These are phyloP conservation scores for Spinibarbus caldwelli DNA, from an alignment of 2,797 vertebrate species.

Conservation along the genomic window DNA sequence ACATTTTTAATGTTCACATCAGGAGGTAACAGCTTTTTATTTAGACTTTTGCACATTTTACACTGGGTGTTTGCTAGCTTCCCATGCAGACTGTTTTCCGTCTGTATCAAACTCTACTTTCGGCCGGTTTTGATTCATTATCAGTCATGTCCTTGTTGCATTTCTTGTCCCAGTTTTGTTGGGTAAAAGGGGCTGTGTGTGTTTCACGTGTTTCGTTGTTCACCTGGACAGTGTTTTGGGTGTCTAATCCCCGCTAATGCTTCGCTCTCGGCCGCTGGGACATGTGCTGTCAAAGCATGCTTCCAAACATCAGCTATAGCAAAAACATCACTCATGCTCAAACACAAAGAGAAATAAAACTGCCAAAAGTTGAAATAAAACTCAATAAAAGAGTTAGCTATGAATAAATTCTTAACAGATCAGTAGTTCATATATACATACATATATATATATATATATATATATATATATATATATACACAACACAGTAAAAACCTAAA, in stretches of 20 bases:
- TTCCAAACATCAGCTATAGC: no score
- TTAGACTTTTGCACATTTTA: background rate
- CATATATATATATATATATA: no score
- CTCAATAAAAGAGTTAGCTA: no score
- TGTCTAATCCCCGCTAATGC: slow-evolving; percentile 63
- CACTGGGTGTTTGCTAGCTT: background rate
- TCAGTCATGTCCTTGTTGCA: background rate
- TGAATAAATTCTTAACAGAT: no score
- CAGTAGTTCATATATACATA: no score
- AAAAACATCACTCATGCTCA: no score
- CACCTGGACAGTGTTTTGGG: slow-evolving; percentile 51
- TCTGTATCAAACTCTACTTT: background rate
- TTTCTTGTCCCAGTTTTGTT: background rate
- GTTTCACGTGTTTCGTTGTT: slow-evolving; percentile 59
- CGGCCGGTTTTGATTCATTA: background rate
- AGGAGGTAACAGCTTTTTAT: background rate
- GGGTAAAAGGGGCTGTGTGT: slow-evolving; percentile 22
- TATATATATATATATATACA: no score
- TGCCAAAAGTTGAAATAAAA: background rate
- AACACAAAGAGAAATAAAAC: background rate
- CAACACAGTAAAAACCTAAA: no score
- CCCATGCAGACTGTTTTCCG: background rate
- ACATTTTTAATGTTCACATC: background rate
- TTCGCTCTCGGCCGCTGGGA: slow-evolving; percentile 46
- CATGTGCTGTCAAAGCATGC: slow-evolving; percentile 45